Base-by-base conservation (phyloP, 2,888 invertebrate species). In the Panorpa germanica region DNA sequence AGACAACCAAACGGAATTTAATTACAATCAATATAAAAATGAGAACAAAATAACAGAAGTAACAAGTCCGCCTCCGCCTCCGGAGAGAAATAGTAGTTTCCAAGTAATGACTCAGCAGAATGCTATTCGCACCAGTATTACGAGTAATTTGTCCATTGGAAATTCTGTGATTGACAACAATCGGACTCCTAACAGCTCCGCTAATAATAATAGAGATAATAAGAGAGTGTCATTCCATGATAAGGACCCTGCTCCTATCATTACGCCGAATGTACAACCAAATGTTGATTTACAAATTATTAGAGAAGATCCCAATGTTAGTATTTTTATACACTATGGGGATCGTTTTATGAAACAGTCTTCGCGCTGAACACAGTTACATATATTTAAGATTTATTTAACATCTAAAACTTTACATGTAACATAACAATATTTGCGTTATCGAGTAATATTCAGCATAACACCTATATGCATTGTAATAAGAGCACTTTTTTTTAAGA, bases 51-150 rank as follows among this genome's bases (percentile, higher is more conserved):
- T 17, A 16, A 55, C 53, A 29, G 51, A 39, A 25, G 39, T 38
- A 32, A 33, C 37, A 7, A 42, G 38, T 17, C 65, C 75, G 29
- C 75, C 82, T 2, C 68, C 76, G 25, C 85, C 86, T 13, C 88
- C 88, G 3, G 82, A 85, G 50, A 67, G 88, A 37, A 83, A 82
- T 34, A 85, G 85, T 15, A 86, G 86, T 23, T 90, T 82, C 52
- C 70, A 80, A 4, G 70, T 81, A 16, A 82, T 85, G 80, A 72
- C 70, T 6, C 77, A 76, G 43, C 53, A 63, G 49, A 17, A 13
- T 29, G 26, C 12, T 20, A 18, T 20, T 30, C 18, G 28, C 27
- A 18, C 28, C 29, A 11, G 12, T n/a, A 22, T 10, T 11, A 11
- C 24, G 8, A 27, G 16, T 5, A 7, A 28, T 8, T 21, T 28